phyloP scores from a whole-genome alignment of 2,113 vertebrate species.

The Pelecanoides urinatrix region DNA sequence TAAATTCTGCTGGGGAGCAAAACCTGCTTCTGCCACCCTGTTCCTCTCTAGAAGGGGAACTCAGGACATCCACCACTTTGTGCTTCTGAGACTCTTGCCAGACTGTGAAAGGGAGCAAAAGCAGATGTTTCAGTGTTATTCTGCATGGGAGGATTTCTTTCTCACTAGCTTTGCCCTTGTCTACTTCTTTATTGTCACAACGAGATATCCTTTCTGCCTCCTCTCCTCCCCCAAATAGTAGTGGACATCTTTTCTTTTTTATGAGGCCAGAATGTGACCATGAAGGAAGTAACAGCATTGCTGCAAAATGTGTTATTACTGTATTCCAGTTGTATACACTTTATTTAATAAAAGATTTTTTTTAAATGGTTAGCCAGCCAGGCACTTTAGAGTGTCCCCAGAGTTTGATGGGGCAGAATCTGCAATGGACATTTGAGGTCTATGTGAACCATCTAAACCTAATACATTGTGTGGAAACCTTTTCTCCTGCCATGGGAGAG shows the following conservation, averaged over 20 bases:
- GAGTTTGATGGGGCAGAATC: neutral
- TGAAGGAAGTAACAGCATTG: neutral
- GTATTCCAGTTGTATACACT: neutral
- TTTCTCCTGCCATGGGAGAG: neutral
- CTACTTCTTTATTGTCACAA: neutral
- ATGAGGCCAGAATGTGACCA: neutral
- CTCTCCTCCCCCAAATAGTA: neutral
- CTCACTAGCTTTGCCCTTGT: neutral
- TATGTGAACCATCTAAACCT: neutral
- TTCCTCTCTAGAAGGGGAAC: neutral
- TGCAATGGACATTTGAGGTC: neutral
- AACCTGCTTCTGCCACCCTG: neutral
- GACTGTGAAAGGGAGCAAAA: neutral
- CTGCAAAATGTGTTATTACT: neutral
- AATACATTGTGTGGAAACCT: neutral
- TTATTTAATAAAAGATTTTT: neutral
- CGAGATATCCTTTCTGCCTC: neutral
- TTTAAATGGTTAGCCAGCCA: neutral
- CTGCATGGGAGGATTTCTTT: neutral
- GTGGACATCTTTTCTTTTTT: neutral
- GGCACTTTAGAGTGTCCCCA: fast-evolving
- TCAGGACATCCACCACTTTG: neutral
- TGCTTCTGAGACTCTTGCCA: neutral
- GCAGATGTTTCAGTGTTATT: neutral
- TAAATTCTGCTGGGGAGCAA: neutral